These are phyloP conservation scores for Calycopis cecrops DNA, from an alignment of 1,140 invertebrate genomes.

Conservation along the genomic window DNA sequence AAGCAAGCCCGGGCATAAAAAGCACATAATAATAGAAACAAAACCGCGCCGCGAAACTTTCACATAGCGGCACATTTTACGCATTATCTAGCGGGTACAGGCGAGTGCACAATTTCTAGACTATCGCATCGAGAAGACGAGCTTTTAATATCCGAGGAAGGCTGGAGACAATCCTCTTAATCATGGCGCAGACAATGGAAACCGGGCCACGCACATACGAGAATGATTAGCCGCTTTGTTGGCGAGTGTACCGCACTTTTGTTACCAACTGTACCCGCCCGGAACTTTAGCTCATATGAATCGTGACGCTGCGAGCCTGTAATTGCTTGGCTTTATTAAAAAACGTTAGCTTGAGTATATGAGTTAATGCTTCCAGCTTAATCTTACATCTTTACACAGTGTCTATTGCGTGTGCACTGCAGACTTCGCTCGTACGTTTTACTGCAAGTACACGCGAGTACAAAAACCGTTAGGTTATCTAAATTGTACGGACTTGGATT, in stretches of 20 bases:
- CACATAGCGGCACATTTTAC: slow-evolving; percentile 52
- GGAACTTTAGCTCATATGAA: slow-evolving; percentile 56
- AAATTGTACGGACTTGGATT: too few relatives aligned
- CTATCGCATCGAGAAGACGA: slow-evolving; percentile 54
- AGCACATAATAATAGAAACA: slow-evolving; percentile 60
- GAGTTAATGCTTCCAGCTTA: slow-evolving; percentile 13
- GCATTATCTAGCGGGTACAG: slow-evolving; percentile 55
- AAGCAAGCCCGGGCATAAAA: slow-evolving; percentile 50
- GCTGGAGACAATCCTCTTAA: slow-evolving; percentile 72
- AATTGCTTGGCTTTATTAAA: slow-evolving; percentile 54
- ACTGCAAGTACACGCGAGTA: too few relatives aligned
- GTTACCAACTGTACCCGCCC: slow-evolving; percentile 51
- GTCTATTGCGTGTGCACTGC: not conserved
- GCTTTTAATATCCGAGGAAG: slow-evolving; percentile 70
- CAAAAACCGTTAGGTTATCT: too few relatives aligned
- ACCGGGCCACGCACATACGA: slow-evolving; percentile 66
- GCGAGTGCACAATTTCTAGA: slow-evolving; percentile 47
- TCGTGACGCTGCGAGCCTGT: slow-evolving; percentile 47
- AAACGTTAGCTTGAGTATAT: slow-evolving; percentile 35
- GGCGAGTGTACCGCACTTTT: slow-evolving; percentile 59
- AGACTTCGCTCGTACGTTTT: too few relatives aligned
- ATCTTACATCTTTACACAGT: slow-evolving; percentile 5
- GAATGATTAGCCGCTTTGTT: slow-evolving; percentile 71
- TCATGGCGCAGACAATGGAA: slow-evolving; percentile 68
- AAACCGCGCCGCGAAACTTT: slow-evolving; percentile 55